A percentile compares a stretch with the other conserved stretches of the same genome.
These are phyloP conservation scores for Rhincodon typus DNA, from an alignment of 2,797 vertebrate genomes.

Conservation along the genomic window DNA sequence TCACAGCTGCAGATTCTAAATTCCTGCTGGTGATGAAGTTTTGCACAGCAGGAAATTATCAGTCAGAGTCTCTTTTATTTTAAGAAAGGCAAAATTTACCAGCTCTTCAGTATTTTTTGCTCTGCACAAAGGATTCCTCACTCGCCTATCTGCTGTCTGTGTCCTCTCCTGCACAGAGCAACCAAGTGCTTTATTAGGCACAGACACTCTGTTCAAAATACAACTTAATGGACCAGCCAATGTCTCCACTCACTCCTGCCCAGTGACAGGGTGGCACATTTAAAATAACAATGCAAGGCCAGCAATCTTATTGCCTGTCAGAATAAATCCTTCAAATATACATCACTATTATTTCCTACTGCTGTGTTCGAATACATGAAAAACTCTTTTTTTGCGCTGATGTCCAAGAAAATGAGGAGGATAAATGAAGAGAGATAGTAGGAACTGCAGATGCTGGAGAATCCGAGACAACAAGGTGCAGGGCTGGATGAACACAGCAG, in stretches of 20 bases:
- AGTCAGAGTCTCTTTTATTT: not conserved
- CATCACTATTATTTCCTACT: not conserved
- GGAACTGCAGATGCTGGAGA: no score
- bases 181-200: not conserved
- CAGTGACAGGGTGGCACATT: not conserved
- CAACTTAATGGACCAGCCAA: not conserved
- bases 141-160: not conserved
- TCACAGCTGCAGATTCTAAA: not conserved
- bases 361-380: not conserved
- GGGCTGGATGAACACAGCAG: no score
- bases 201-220: not conserved
- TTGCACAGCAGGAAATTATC: not conserved
- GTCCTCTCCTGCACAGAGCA: not conserved
- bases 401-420: not conserved
- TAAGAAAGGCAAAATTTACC: not conserved
- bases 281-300: not conserved
- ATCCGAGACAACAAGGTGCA: no score
- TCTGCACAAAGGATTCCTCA: not conserved
- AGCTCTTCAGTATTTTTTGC: not conserved
- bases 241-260: not conserved
- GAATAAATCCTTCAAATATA: not conserved
- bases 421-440: not conserved
- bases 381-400: not conserved
- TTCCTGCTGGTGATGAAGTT: not conserved
- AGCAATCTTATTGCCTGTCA: not conserved